phyloP scores from a whole-genome alignment of 2,888 invertebrate species.

The Acleris sparsana region DNA sequence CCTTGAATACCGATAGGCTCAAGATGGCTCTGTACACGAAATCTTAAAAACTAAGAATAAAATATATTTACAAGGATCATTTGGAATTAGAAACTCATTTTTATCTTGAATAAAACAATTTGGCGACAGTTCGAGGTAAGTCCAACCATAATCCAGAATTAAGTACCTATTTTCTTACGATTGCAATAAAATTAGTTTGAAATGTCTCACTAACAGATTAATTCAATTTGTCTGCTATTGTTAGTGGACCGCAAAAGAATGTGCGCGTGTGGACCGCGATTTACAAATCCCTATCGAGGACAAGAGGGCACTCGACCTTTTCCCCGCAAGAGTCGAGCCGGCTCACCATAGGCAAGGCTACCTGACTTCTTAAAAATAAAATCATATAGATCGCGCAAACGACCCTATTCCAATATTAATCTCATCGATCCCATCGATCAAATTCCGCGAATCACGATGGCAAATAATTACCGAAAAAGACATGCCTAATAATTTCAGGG shows the following conservation, averaged over 20 bases:
- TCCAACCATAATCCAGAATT: too few relatives aligned
- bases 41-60: too few relatives aligned
- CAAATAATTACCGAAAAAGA: conserved; percentile 37
- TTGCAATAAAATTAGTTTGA: too few relatives aligned
- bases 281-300: conserved; percentile 69
- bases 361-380: conserved; percentile 48
- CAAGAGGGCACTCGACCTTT: conserved; percentile 70
- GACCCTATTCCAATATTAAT: background rate
- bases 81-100: conserved; percentile 45
- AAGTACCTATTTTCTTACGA: too few relatives aligned
- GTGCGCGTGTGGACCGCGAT: conserved; percentile 63
- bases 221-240: background rate
- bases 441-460: conserved; percentile 13
- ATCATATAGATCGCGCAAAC: conserved; percentile 3
- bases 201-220: background rate
- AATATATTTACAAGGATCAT: conserved; percentile 46
- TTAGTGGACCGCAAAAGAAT: conserved; percentile 34
- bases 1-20: background rate
- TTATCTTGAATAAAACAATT: background rate
- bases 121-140: too few relatives aligned
- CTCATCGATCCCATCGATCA: conserved; percentile 9
- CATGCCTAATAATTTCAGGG: conserved; percentile 43
- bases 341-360: conserved; percentile 43
- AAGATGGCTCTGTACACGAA: background rate
- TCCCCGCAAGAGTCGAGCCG: conserved; percentile 39